A percentile compares a stretch with the other conserved stretches of the same genome.
Evolutionary conservation across 2,797 vertebrate species (phyloP).

Genomic region (Pseudotriccus pelzelni): DNA sequence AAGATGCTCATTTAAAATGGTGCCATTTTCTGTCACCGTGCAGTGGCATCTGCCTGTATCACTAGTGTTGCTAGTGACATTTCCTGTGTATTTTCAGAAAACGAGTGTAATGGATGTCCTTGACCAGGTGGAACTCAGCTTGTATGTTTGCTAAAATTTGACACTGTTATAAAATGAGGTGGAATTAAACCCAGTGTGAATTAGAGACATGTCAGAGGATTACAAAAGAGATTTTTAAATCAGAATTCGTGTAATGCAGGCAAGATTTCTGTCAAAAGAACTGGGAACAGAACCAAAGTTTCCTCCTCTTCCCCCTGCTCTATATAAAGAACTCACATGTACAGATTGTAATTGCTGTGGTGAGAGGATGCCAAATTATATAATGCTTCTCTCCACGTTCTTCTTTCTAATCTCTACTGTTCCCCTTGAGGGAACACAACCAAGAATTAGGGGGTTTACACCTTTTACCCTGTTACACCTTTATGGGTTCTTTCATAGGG

Average conservation of each 20-base stretch:
- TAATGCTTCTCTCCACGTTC: not conserved
- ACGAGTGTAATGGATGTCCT: not conserved
- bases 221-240: conserved; percentile 38
- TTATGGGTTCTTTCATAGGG: not conserved
- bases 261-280: conserved; percentile 26
- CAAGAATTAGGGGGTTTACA: not conserved
- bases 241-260: conserved; percentile 19
- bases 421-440: not conserved
- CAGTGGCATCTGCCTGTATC: not conserved
- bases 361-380: conserved; percentile 34
- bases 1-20: not conserved
- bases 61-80: not conserved
- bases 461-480: not conserved
- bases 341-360: conserved; percentile 32
- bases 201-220: not conserved
- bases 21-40: not conserved
- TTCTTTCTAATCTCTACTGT: not conserved
- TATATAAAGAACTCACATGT: conserved; percentile 53
- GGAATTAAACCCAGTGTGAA: not conserved
- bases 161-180: not conserved
- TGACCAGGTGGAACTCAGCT: not conserved
- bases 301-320: not conserved
- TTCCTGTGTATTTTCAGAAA: not conserved
- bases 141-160: not conserved
- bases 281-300: conserved; percentile 15